Conservation (phyloP, 2,113 vertebrate species). For the Procavia capensis region DNA sequence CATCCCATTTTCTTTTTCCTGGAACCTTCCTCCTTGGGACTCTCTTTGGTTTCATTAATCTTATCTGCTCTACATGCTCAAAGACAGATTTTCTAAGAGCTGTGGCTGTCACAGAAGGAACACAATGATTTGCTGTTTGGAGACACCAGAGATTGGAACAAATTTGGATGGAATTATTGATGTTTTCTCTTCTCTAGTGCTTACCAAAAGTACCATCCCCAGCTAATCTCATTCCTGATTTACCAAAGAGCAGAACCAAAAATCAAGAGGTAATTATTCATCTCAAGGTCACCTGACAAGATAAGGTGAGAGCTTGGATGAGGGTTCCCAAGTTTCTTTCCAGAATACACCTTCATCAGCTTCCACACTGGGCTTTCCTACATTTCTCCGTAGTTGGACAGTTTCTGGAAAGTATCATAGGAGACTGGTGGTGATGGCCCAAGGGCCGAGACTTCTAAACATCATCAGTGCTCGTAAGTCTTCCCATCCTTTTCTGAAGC, state of each 20-base stretch:
- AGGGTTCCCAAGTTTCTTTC: background rate
- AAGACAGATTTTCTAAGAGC: conserved; percentile 45
- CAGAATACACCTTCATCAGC: background rate
- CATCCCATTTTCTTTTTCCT: background rate
- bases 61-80: conserved; percentile 51
- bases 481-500: background rate
- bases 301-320: background rate
- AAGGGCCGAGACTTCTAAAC: background rate
- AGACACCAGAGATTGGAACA: conserved; percentile 31
- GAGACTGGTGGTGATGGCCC: background rate
- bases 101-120: conserved; percentile 20
- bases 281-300: background rate
- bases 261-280: background rate
- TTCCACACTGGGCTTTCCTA: background rate
- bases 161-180: conserved; percentile 74
- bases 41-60: conserved; percentile 15
- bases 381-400: background rate
- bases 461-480: background rate
- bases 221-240: conserved; percentile 49
- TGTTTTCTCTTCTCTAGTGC: conserved; percentile 20
- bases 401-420: background rate
- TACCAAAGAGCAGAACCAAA: conserved; percentile 74
- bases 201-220: conserved; percentile 51
- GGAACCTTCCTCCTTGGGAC: conserved; percentile 21
- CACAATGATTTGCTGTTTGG: conserved; percentile 45